phyloP scores from a whole-genome alignment of 2,797 vertebrate genomes.

The Cryptoprocta ferox region DNA sequence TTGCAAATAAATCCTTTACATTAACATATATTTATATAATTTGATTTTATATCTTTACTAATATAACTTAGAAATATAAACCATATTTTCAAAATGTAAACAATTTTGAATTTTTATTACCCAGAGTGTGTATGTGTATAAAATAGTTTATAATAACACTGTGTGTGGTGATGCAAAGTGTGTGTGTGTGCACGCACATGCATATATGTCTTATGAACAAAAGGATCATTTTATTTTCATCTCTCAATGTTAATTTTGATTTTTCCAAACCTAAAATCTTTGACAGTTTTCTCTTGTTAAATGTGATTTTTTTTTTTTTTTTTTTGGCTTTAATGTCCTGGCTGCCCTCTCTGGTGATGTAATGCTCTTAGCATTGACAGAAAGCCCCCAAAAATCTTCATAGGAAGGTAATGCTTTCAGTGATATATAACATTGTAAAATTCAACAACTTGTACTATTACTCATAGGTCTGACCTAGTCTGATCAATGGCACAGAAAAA shows the following conservation, averaged over 20 bases:
- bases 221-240: not conserved
- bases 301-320: not conserved
- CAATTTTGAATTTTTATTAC: not conserved
- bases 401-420: not conserved
- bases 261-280: not conserved
- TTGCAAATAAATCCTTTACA: not conserved
- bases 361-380: constrained; percentile 24
- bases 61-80: not conserved
- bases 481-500: not conserved
- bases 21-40: not conserved
- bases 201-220: not conserved
- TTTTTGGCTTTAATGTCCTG: not conserved
- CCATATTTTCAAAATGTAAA: not conserved
- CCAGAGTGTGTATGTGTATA: not conserved
- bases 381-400: not conserved
- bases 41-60: not conserved
- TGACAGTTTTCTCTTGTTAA: not conserved
- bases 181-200: not conserved
- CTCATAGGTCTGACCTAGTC: not conserved
- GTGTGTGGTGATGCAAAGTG: rapidly evolving
- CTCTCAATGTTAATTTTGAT: not conserved
- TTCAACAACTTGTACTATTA: not conserved
- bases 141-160: not conserved
- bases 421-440: constrained; percentile 35
- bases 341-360: not conserved